Evolutionary conservation across 2,888 invertebrate species (phyloP).

Genomic region (Gymnosoma rotundatum): DNA sequence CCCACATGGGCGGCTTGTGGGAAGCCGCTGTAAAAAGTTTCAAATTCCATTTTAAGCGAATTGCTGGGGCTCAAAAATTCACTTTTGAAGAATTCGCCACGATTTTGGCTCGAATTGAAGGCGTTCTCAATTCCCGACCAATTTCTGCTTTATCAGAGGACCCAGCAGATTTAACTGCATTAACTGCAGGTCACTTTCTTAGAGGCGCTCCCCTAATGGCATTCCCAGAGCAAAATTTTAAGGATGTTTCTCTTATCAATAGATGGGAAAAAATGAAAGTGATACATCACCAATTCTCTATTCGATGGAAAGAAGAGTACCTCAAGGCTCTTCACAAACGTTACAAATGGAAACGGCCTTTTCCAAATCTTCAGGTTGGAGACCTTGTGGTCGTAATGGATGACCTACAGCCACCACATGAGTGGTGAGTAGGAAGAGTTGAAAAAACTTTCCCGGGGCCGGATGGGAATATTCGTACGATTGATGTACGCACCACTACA

Average conservation of each 20-base stretch:
- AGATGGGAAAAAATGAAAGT: too few relatives aligned
- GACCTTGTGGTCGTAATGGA: too few relatives aligned
- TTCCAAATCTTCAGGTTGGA: too few relatives aligned
- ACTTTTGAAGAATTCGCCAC: background rate
- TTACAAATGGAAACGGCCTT: too few relatives aligned
- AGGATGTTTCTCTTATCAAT: background rate
- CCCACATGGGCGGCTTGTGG: background rate
- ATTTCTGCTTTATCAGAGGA: background rate
- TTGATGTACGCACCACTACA: background rate
- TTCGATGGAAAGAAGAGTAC: too few relatives aligned
- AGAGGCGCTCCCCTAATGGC: background rate
- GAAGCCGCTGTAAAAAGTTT: background rate
- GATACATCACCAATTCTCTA: background rate
- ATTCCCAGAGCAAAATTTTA: background rate
- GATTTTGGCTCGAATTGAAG: background rate
- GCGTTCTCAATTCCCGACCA: background rate
- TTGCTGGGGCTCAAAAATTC: background rate
- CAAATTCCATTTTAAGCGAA: background rate
- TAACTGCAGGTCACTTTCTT: background rate
- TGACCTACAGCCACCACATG: too few relatives aligned
- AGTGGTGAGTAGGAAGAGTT: background rate
- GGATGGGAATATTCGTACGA: background rate
- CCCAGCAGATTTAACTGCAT: background rate
- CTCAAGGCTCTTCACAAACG: too few relatives aligned
- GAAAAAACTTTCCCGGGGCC: background rate